Conservation (phyloP, 2,797 vertebrate genomes). For the Spinibarbus caldwelli region DNA sequence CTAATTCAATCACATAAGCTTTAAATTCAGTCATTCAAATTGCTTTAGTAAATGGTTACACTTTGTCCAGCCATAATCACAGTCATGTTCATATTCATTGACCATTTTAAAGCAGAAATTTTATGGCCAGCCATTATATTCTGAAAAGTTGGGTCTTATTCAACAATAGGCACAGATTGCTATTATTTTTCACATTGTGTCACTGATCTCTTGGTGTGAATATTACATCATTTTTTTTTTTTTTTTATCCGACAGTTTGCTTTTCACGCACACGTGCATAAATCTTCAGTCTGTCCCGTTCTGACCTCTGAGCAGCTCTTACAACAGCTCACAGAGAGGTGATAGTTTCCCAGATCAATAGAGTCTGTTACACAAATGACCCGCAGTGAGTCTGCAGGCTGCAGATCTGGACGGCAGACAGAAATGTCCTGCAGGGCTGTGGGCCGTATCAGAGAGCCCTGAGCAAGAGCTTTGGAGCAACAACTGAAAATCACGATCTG, state of each 20-base stretch:
- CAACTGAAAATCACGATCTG: slow-evolving; percentile 18
- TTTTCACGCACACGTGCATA: slow-evolving; percentile 25
- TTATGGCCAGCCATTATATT: slow-evolving; percentile 28
- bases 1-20: slow-evolving; percentile 13
- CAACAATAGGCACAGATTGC: slow-evolving; percentile 36
- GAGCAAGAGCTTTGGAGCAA: slow-evolving; percentile 25
- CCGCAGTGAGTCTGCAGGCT: slow-evolving; percentile 22
- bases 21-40: slow-evolving; percentile 14
- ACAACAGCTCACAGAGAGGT: slow-evolving; percentile 19
- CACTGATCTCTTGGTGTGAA: slow-evolving; percentile 14
- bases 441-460: neutral
- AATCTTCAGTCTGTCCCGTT: slow-evolving; percentile 47
- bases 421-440: slow-evolving; percentile 30
- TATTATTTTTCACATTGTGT: slow-evolving; percentile 17
- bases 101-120: slow-evolving; percentile 16
- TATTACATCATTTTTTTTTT: neutral
- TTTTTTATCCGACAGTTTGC: neutral
- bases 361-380: slow-evolving; percentile 42
- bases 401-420: slow-evolving; percentile 32
- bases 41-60: slow-evolving; percentile 3
- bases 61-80: slow-evolving; percentile 24
- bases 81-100: slow-evolving; percentile 19
- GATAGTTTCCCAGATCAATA: slow-evolving; percentile 47
- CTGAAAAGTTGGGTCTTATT: neutral
- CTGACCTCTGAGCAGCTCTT: slow-evolving; percentile 39